phyloP scores from a whole-genome alignment of 2,113 vertebrate species.

The Bagarius yarrelli region DNA sequence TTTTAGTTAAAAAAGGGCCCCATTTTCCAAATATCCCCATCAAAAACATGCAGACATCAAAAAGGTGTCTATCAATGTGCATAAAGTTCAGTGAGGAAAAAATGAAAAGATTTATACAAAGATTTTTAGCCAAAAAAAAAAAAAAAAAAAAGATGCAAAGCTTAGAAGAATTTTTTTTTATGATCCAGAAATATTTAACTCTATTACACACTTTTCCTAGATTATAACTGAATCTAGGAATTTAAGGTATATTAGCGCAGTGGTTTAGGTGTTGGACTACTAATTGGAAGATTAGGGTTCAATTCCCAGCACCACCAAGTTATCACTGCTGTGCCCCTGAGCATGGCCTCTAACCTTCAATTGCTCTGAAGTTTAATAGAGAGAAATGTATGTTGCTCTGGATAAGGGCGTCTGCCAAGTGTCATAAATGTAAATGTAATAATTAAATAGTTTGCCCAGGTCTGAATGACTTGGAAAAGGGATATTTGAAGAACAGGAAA shows the following conservation, averaged over 20 bases:
- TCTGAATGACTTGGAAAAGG: slow-evolving; percentile 62
- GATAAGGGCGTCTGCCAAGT: too few species aligned
- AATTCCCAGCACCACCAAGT: too few species aligned
- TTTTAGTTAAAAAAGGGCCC: slow-evolving; percentile 87
- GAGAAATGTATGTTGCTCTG: too few species aligned
- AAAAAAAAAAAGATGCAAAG: slow-evolving; percentile 6
- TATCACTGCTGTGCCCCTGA: too few species aligned
- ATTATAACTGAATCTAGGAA: slow-evolving; percentile 11
- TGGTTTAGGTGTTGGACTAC: too few species aligned
- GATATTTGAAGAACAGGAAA: slow-evolving; percentile 89
- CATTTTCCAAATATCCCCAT: slow-evolving; percentile 95
- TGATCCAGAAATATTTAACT: not conserved
- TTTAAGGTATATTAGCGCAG: too few species aligned
- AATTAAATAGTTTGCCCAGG: not conserved
- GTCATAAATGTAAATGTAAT: too few species aligned
- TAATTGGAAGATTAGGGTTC: too few species aligned
- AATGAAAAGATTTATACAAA: too few species aligned
- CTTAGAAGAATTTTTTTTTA: too few species aligned
- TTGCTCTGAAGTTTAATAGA: too few species aligned
- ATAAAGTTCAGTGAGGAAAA: not conserved
- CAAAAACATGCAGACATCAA: not conserved
- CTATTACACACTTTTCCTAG: not conserved
- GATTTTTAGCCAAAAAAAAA: slow-evolving; percentile 1
- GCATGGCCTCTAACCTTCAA: too few species aligned
- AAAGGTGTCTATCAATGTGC: not conserved